Evolutionary conservation across 2,113 vertebrate genomes (phyloP).

Genomic region (Genyomyrus donnyi): DNA sequence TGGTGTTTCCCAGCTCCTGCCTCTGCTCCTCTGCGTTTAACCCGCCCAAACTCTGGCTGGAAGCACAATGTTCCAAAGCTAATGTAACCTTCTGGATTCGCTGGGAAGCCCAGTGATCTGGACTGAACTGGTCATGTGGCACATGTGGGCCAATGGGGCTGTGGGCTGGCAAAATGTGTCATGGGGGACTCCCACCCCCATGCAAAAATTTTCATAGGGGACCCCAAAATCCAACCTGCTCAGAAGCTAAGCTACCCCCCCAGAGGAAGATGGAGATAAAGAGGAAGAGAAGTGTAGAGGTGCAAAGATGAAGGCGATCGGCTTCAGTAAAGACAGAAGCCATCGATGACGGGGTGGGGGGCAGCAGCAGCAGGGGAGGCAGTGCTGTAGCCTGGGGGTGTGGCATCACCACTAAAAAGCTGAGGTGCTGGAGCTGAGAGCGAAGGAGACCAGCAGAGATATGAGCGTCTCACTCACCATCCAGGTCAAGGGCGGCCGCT

Average conservation of each 20-base stretch:
- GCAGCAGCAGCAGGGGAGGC: not conserved
- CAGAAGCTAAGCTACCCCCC: not conserved
- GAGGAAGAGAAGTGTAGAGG: not conserved
- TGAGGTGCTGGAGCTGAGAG: not conserved
- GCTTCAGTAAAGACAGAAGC: not conserved
- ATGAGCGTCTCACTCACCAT: not conserved
- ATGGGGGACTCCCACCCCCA: not conserved
- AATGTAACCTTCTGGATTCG: not conserved
- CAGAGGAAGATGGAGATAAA: not conserved
- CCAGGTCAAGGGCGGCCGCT: not conserved
- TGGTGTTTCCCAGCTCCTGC: not conserved
- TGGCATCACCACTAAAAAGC: not conserved
- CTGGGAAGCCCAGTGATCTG: not conserved
- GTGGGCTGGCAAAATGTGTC: not conserved
- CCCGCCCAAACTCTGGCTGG: not conserved
- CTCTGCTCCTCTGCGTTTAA: not conserved
- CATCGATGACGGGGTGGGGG: not conserved
- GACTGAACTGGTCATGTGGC: not conserved
- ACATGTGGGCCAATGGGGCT: not conserved
- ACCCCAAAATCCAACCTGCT: not conserved
- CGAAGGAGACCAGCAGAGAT: not conserved
- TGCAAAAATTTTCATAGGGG: not conserved
- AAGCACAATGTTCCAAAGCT: not conserved
- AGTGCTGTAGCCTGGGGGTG: not conserved
- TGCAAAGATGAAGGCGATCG: not conserved